These are phyloP conservation scores for Diadegma fenestrale DNA, from an alignment of 2,888 invertebrate species.

Conservation along the genomic window DNA sequence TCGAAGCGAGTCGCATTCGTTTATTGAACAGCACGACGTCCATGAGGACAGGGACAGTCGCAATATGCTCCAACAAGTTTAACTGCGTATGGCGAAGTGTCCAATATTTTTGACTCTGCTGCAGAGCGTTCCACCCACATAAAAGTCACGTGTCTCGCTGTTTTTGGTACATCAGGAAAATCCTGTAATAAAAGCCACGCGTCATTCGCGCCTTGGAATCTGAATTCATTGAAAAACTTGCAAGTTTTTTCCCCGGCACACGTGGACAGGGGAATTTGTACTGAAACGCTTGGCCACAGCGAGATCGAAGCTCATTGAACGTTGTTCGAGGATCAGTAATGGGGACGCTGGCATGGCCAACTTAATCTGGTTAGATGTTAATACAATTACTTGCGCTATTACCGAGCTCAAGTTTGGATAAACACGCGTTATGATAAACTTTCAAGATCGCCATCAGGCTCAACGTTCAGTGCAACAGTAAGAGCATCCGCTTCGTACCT, in stretches of 20 bases:
- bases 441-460: constrained; percentile 22
- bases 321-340: constrained; percentile 50
- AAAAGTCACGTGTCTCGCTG: constrained; percentile 78
- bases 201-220: background rate
- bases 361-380: constrained; percentile 55
- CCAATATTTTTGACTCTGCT: constrained; percentile 65
- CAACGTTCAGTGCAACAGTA: background rate
- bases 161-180: constrained; percentile 72
- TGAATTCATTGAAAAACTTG: background rate
- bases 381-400: constrained; percentile 50
- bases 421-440: constrained; percentile 50
- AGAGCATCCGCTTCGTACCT: background rate
- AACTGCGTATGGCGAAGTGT: constrained; percentile 75
- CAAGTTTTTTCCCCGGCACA: background rate
- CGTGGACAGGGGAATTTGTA: background rate
- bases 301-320: constrained; percentile 34
- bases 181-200: constrained; percentile 71
- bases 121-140: constrained; percentile 78
- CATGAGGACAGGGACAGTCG: constrained; percentile 75
- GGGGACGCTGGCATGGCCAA: constrained; percentile 47
- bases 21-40: constrained; percentile 55
- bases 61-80: constrained; percentile 77
- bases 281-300: constrained; percentile 11
- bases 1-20: background rate
- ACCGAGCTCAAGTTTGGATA: constrained; percentile 50